phyloP scores from a whole-genome alignment of 2,797 vertebrate species.

The Eurystomus glaucurus region DNA sequence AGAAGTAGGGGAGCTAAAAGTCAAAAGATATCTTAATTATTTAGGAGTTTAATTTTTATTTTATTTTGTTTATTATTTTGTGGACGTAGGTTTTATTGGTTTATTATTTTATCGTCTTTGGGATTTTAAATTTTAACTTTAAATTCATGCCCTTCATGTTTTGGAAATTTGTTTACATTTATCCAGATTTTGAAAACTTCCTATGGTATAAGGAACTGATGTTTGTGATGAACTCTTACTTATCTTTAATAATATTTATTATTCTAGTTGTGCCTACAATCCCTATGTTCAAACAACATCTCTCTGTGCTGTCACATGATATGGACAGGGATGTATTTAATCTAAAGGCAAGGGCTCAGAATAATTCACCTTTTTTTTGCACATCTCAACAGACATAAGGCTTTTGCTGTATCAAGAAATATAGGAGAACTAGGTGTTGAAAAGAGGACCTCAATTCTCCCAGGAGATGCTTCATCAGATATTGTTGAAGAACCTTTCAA shows the following conservation, averaged over 20 bases:
- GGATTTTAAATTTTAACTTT: neutral
- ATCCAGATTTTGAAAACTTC: neutral
- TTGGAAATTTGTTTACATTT: neutral
- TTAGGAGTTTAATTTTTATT: neutral
- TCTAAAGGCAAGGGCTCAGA: neutral
- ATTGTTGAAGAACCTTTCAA: conserved; percentile 71
- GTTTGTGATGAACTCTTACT: neutral
- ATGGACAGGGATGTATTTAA: neutral
- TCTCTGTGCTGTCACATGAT: neutral
- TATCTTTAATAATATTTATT: neutral
- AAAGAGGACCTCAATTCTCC: conserved; percentile 83
- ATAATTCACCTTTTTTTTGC: neutral
- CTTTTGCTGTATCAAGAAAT: conserved; percentile 86
- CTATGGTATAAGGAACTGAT: neutral
- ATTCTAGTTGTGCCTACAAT: neutral
- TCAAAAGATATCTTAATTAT: neutral
- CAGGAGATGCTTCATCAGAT: conserved; percentile 11
- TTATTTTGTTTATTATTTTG: neutral
- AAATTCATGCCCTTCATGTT: neutral
- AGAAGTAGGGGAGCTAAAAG: neutral
- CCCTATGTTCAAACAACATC: neutral
- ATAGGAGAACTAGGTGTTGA: conserved; percentile 79
- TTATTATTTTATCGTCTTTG: neutral
- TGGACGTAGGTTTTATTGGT: neutral
- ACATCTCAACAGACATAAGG: conserved; percentile 82